A percentile compares a stretch with the other conserved stretches of the same genome.
Conservation (phyloP, 1,140 invertebrate species). For the Calephelis virginiensis region DNA sequence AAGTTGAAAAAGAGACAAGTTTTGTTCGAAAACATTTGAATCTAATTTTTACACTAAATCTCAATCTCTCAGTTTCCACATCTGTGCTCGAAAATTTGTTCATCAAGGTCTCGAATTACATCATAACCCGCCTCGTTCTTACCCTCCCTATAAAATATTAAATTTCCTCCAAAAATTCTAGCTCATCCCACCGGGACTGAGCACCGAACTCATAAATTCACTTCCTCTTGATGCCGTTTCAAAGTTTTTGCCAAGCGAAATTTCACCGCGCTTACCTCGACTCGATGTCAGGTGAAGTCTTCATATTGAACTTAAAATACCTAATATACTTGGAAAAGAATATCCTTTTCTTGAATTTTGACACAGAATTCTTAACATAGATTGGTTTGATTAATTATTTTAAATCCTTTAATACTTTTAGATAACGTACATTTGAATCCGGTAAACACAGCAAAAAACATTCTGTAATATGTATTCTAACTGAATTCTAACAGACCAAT, state of each 20-base stretch:
- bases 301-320: constrained; percentile 35
- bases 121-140: constrained; percentile 19
- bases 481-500: background rate
- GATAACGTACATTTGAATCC: too few relatives aligned
- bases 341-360: background rate
- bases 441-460: background rate
- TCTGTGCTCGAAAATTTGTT: constrained; percentile 30
- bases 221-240: constrained; percentile 38
- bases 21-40: background rate
- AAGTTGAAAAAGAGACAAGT: background rate
- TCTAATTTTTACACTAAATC: constrained; percentile 10
- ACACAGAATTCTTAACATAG: background rate
- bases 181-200: constrained; percentile 38
- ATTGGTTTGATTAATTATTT: background rate
- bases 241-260: constrained; percentile 38
- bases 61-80: constrained; percentile 20
- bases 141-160: constrained; percentile 38
- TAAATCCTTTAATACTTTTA: background rate
- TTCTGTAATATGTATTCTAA: background rate
- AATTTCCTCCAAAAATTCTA: constrained; percentile 40
- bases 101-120: constrained; percentile 32
- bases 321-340: constrained; percentile 23
- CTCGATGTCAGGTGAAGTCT: constrained; percentile 29
- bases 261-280: constrained; percentile 24
- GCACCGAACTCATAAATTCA: constrained; percentile 40